Evolutionary conservation across 2,797 vertebrate genomes (phyloP).

Genomic region (Crypturellus tataupa): DNA sequence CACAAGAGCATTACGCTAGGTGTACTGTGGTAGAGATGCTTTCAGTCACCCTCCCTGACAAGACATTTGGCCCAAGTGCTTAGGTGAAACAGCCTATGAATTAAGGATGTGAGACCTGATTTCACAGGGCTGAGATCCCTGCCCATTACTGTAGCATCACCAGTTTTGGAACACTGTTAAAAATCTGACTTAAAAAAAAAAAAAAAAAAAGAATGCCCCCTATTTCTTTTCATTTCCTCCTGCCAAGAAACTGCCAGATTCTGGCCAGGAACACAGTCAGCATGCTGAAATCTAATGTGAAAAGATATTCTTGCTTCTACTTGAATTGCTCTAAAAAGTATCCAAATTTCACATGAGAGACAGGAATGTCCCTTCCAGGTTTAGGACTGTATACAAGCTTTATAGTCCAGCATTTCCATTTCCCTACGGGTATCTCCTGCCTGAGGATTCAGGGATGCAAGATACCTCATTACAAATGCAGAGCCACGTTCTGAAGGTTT

Average conservation of each 20-base stretch:
- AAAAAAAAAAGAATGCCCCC: background rate
- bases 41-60: background rate
- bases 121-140: conserved; percentile 10
- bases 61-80: background rate
- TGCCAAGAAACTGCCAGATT: conserved; percentile 61
- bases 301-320: conserved; percentile 54
- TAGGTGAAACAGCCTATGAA: conserved; percentile 5
- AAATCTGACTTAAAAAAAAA: background rate
- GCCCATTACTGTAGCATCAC: conserved; percentile 35
- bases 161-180: conserved; percentile 48
- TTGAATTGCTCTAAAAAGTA: conserved; percentile 45
- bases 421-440: background rate
- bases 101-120: background rate
- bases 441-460: background rate
- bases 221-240: conserved; percentile 15
- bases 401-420: background rate
- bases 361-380: conserved; percentile 18
- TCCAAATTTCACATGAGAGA: conserved; percentile 22
- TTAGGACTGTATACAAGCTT: background rate
- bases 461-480: background rate
- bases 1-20: background rate
- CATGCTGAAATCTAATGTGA: conserved; percentile 52
- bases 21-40: background rate
- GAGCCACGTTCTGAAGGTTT: background rate
- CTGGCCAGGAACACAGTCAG: conserved; percentile 39